These are phyloP conservation scores for Acanthisitta chloris DNA, from an alignment of 2,113 vertebrate species.

Conservation along the genomic window DNA sequence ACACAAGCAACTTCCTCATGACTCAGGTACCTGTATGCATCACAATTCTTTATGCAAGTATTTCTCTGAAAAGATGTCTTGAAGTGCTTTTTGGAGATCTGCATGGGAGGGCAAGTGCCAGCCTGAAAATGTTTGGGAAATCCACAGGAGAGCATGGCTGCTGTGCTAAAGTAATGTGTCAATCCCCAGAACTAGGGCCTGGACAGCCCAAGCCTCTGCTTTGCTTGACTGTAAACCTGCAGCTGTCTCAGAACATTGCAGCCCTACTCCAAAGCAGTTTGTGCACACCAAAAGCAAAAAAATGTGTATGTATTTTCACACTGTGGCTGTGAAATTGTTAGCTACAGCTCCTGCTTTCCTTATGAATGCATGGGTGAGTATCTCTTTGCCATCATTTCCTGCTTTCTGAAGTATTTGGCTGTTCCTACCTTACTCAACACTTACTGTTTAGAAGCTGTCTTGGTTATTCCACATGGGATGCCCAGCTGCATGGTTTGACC, in stretches of 20 bases:
- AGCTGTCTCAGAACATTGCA: neutral
- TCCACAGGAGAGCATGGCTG: accelerated
- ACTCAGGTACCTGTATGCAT: accelerated
- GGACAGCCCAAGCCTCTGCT: neutral
- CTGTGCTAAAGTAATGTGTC: neutral
- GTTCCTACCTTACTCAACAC: neutral
- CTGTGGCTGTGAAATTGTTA: neutral
- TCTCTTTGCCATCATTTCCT: neutral
- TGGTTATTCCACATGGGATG: accelerated
- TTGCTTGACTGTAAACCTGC: neutral
- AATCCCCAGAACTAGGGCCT: neutral
- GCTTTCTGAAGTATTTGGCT: neutral
- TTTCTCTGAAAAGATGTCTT: neutral
- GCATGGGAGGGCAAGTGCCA: neutral
- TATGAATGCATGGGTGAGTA: neutral
- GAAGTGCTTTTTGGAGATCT: neutral
- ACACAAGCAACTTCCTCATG: neutral
- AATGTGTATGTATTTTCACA: accelerated
- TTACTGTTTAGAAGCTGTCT: neutral
- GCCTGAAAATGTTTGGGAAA: neutral
- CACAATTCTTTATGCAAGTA: neutral
- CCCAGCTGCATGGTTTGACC: neutral
- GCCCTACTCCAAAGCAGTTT: neutral
- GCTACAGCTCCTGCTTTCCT: neutral
- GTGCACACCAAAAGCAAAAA: neutral